Evolutionary conservation across 2,888 invertebrate genomes (phyloP).

Genomic region (Eilema sororculum): DNA sequence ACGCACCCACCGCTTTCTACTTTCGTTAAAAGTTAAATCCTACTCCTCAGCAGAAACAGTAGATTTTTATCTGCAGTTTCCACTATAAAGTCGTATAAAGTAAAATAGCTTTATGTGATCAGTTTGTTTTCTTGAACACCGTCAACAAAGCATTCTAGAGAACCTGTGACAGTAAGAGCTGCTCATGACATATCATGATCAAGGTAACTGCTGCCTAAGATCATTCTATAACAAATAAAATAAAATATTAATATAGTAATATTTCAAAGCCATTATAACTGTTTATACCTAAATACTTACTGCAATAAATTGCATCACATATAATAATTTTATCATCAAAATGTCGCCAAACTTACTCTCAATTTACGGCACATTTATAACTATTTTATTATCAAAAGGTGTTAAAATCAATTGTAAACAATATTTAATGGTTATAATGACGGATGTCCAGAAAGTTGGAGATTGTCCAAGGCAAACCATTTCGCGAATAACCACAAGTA

Average conservation of each 20-base stretch:
- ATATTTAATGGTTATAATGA: constrained; percentile 50
- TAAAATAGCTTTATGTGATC: no score
- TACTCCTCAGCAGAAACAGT: no score
- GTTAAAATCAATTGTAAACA: constrained; percentile 41
- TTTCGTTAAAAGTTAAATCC: no score
- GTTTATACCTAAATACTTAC: not conserved
- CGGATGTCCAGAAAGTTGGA: constrained; percentile 54
- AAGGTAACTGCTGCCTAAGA: not conserved
- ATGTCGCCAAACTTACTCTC: not conserved
- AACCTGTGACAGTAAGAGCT: not conserved
- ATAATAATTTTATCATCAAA: not conserved
- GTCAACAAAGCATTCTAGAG: not conserved
- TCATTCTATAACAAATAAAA: not conserved
- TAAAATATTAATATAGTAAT: not conserved
- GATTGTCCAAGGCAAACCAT: constrained; percentile 57
- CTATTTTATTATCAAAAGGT: constrained; percentile 26
- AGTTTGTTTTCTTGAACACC: no score
- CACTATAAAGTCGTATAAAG: no score
- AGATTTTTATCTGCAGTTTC: no score
- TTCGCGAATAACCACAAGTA: constrained; percentile 45
- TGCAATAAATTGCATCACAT: constrained; percentile 3
- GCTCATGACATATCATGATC: not conserved
- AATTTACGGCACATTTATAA: constrained; percentile 11
- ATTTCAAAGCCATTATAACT: not conserved
- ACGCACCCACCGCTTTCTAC: no score